phyloP scores from a whole-genome alignment of 2,888 invertebrate species.

The Eulithis testata region DNA sequence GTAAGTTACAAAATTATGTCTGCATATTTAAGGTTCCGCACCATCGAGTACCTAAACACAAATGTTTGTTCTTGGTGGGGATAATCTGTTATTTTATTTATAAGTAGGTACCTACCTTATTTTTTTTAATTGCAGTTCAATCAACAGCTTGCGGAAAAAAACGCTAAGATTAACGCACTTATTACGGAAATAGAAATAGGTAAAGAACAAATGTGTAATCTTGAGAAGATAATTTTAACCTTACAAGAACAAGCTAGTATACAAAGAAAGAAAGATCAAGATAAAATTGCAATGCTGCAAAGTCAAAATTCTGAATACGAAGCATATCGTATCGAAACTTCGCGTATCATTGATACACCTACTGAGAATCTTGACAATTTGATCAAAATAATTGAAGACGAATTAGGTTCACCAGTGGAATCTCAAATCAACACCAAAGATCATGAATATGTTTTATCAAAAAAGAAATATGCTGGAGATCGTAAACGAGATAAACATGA shows the following conservation, averaged over 20 bases:
- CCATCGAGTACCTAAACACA: too few relatives aligned
- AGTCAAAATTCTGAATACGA: constrained; percentile 61
- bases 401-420: constrained; percentile 61
- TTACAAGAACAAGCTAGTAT: constrained; percentile 65
- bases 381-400: constrained; percentile 73
- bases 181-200: constrained; percentile 56
- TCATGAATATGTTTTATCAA: constrained; percentile 38
- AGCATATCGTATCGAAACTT: constrained; percentile 47
- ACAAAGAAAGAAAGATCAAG: constrained; percentile 63
- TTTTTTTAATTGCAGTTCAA: constrained; percentile 50
- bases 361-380: constrained; percentile 67
- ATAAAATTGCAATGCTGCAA: constrained; percentile 59
- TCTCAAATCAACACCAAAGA: constrained; percentile 38
- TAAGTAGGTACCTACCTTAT: background rate
- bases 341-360: constrained; percentile 52
- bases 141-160: constrained; percentile 64
- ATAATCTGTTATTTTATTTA: background rate
- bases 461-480: constrained; percentile 44
- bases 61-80: too few relatives aligned
- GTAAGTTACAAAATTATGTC: constrained; percentile 47
- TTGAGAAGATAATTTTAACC: constrained; percentile 72
- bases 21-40: too few relatives aligned
- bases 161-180: constrained; percentile 66
- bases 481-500: constrained; percentile 45
- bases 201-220: constrained; percentile 63